Base-by-base conservation (phyloP, 1,140 invertebrate genomes). In the Caenorhabditis briggsae region DNA sequence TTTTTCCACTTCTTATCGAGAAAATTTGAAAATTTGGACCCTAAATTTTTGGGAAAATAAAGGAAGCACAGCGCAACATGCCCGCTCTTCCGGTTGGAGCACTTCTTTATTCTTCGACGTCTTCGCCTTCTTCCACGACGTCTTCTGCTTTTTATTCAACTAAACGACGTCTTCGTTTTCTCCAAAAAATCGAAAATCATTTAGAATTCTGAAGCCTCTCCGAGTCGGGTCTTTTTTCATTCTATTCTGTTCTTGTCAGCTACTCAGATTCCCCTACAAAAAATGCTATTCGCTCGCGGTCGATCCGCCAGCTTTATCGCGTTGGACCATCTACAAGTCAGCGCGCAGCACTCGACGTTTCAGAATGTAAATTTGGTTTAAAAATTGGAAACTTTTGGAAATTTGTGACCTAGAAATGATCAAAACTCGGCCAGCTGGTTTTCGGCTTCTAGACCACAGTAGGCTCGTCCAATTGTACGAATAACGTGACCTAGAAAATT, bases 241-340 rank as follows among this genome's bases (percentile, higher is more conserved):
- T 41, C 14, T 16, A 14, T 6, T n/a, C 64, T 70, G 6, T 23
- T 8, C n/a, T 14, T 46, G 12, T 20, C n/a, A 5, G 2, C 20
- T 5, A 20, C 3, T 58, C 16, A 9, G 8, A n/a, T n/a, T 18
- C 8, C n/a, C 8, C 18, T 20, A 5, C 20, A 46, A 41, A 23
- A 55, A 64, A 88, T 88, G 88, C 46, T 88, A 64, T 88, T 88
- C 65, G 58, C 85, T 56, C 82, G 88, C 43, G 86, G 64, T 8
- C 55, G 88, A 74, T 88, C 88, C 5, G 65, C 88, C 18, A 86
- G 84, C 23, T 84, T 82, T 18, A 82, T 88, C 23, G 86, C 87
- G 43, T 55, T 85, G 9, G 84, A 85, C 33, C 61, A 85, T 78
- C 84, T 78, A 2, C 70, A 78, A 78, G 70, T 78, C 33, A 78